phyloP scores from a whole-genome alignment of 2,113 vertebrate genomes.

The Prochilodus magdalenae region DNA sequence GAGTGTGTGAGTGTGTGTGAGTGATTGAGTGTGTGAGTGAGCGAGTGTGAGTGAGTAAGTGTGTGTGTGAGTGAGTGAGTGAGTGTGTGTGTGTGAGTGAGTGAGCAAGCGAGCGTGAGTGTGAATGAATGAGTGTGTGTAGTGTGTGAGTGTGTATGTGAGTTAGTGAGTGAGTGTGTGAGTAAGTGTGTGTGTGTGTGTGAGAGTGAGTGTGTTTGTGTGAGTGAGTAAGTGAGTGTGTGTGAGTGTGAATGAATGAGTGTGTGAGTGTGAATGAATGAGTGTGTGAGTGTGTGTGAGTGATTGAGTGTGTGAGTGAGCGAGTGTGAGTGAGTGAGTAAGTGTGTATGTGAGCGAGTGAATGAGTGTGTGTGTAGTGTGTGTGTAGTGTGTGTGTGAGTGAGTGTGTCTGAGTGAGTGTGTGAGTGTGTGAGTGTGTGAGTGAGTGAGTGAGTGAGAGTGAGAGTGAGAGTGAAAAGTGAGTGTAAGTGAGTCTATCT shows the following conservation, averaged over 20 bases:
- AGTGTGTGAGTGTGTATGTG: too few relatives aligned
- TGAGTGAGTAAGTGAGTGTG: too few relatives aligned
- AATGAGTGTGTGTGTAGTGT: slow-evolving; percentile 51
- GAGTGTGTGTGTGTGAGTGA: too few relatives aligned
- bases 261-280: background rate
- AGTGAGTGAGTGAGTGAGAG: slow-evolving; percentile 41
- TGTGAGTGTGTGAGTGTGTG: background rate
- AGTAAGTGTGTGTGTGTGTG: too few relatives aligned
- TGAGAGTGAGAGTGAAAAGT: background rate
- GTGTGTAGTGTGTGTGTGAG: slow-evolving; percentile 23
- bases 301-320: slow-evolving; percentile 46
- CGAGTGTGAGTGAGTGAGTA: background rate
- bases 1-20: background rate
- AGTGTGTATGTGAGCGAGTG: background rate
- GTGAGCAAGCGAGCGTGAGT: too few relatives aligned
- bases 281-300: slow-evolving; percentile 9
- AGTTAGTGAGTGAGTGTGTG: too few relatives aligned
- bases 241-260: too few relatives aligned
- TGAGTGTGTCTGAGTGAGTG: slow-evolving; percentile 32
- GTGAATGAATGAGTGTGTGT: too few relatives aligned
- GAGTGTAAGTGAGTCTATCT: background rate
- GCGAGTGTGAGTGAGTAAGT: background rate
- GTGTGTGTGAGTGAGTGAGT: too few relatives aligned
- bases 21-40: slow-evolving; percentile 40
- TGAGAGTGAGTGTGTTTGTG: too few relatives aligned